Conservation (phyloP, 1,140 invertebrate species). For the Papilio dardanus region DNA sequence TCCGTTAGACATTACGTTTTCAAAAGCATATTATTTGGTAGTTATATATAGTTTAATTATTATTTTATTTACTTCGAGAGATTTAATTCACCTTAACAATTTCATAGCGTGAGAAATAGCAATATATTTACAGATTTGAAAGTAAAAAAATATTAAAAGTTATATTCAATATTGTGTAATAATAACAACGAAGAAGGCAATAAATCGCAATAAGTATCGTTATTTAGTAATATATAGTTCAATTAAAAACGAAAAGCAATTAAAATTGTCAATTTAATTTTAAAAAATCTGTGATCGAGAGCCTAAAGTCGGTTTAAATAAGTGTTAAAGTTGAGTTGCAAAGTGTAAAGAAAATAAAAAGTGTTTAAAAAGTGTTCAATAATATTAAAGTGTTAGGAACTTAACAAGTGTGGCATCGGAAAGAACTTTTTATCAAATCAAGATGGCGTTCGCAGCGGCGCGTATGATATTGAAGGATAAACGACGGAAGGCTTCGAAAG, state of each 20-base stretch:
- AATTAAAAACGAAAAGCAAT: constrained; percentile 49
- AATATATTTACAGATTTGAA: background rate
- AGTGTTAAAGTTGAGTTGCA: constrained; percentile 39
- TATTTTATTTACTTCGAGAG: too few species aligned
- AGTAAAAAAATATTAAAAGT: background rate
- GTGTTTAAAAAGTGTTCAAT: constrained; percentile 40
- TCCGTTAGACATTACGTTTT: too few species aligned
- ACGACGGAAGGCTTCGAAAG: constrained; percentile 89
- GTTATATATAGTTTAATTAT: too few species aligned
- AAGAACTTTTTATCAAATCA: constrained; percentile 51
- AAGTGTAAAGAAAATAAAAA: constrained; percentile 41
- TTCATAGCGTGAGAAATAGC: background rate
- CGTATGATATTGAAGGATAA: constrained; percentile 92
- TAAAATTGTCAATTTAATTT: constrained; percentile 42
- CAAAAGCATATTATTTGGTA: too few species aligned
- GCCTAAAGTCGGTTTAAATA: constrained; percentile 27
- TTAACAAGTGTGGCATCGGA: constrained; percentile 48
- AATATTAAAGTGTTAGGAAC: constrained; percentile 34
- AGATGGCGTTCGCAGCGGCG: constrained; percentile 91
- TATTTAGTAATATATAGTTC: constrained; percentile 40
- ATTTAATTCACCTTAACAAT: constrained; percentile 7
- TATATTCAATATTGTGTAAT: constrained; percentile 17
- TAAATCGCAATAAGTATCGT: constrained; percentile 53
- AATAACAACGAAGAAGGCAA: constrained; percentile 58
- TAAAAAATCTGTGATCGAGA: constrained; percentile 56